Evolutionary conservation across 2,888 invertebrate species (phyloP), one percentile per base, ranked within the genome.

Genomic region (Phyto melanocephala): DNA sequence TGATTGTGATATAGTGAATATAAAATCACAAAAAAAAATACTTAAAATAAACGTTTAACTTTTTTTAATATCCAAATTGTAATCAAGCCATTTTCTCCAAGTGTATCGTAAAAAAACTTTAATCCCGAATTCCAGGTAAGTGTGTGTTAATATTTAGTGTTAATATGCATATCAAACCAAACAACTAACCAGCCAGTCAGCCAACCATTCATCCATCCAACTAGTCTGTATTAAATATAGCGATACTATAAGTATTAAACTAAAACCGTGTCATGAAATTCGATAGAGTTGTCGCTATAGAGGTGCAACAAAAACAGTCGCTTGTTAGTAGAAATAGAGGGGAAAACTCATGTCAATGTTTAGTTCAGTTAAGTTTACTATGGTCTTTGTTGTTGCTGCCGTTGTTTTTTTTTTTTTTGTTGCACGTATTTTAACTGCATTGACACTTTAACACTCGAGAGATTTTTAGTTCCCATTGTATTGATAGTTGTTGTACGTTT

Each of bases 361-460:
- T 72, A 42, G 68, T 67, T 62, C 17, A 63, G 63, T 68, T 70
- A 62, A 72, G 68, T 75, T 70, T 33, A 75, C 13, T 37, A 56
- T 40, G 50, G n/a, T 68, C 47, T 45, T 75, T 47, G 67, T 72
- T 54, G 35, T 78, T 63, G 3, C 17, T 70, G 47, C 35, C 67
- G 47, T 63, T 60, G 56, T 45, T 37, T 3, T 22, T 13, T 13
- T 56, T 37, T 6, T 37, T 13, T 13, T 68, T 28, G 17, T 54
- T 62, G 28, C 56, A 42, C 45, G 33, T 33, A 40, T 67, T 77
- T 81, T 75, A 63, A 65, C 82, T 79, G 82, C 79, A 82, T 70
- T 82, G 82, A 75, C 82, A 82, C 79, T 79, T 79, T 82, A 82
- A 82, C 82, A 82, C 82, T 65, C 79, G 40, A 52, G 79, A 82